phyloP scores from a whole-genome alignment of 2,113 vertebrate genomes.

The Strigops habroptila region DNA sequence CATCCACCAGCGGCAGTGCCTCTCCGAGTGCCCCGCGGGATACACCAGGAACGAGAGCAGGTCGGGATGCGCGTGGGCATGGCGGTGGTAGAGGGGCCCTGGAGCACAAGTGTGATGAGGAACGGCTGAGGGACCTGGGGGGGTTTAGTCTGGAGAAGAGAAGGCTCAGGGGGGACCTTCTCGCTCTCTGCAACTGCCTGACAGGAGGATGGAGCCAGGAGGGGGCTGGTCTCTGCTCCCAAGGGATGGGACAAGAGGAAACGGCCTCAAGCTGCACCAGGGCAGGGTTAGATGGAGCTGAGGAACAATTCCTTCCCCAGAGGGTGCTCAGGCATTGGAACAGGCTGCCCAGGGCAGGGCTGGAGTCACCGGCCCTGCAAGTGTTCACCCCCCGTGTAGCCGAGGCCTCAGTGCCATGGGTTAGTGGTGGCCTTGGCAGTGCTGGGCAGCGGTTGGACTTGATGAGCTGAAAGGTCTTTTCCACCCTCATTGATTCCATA shows the following conservation, averaged over 20 bases:
- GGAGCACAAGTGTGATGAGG: accelerated
- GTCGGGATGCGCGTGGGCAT: not conserved
- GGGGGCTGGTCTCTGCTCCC: not conserved
- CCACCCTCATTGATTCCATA: not conserved
- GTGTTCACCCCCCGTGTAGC: too few relatives aligned
- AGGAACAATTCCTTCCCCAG: not conserved
- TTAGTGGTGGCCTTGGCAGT: not conserved
- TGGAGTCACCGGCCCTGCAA: not conserved
- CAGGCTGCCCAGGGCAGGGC: not conserved
- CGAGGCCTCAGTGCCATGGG: too few relatives aligned
- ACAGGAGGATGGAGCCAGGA: not conserved
- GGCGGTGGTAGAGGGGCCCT: too few relatives aligned
- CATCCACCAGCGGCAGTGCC: conserved; percentile 76
- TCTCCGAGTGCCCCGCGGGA: conserved; percentile 67
- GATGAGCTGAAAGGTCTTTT: not conserved
- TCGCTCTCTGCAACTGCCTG: too few relatives aligned
- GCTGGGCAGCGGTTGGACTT: too few relatives aligned
- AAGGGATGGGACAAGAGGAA: not conserved
- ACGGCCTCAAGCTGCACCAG: not conserved
- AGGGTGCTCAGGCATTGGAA: not conserved
- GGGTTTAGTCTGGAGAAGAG: too few relatives aligned
- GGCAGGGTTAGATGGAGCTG: not conserved
- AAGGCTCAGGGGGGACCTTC: too few relatives aligned
- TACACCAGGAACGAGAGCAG: conserved; percentile 77
- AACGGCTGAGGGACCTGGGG: not conserved